These are phyloP conservation scores for Yoshiicerus persimilis DNA, from an alignment of 1,140 invertebrate species.

Conservation along the genomic window DNA sequence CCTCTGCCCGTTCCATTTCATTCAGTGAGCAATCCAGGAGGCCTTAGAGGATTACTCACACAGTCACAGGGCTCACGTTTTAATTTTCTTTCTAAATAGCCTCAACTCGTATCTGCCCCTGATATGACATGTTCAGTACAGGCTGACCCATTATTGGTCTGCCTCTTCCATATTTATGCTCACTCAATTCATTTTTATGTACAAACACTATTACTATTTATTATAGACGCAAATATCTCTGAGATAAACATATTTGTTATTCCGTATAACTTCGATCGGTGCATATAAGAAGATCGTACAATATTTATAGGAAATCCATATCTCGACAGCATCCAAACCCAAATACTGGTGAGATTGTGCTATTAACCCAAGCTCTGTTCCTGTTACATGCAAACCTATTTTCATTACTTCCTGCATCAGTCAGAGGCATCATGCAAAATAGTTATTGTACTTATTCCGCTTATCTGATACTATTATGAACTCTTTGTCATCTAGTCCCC, in stretches of 20 bases:
- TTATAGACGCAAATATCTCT: background rate
- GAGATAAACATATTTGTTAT: background rate
- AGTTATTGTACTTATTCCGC: background rate
- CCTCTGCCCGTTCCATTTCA: background rate
- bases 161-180: background rate
- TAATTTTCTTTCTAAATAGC: background rate
- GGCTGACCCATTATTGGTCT: background rate
- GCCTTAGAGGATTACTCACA: slow-evolving; percentile 6
- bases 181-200: background rate
- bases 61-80: background rate
- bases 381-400: background rate
- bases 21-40: background rate
- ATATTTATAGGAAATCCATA: background rate
- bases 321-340: background rate
- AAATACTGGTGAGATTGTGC: background rate
- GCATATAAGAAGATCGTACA: background rate
- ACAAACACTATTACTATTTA: background rate
- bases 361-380: background rate
- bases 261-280: background rate
- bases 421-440: background rate
- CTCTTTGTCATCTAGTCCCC: background rate
- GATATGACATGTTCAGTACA: background rate
- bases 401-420: background rate
- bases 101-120: too few relatives aligned
- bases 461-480: background rate